Base-by-base conservation (phyloP, 2,888 invertebrate species). In the Pseudoips prasinana region DNA sequence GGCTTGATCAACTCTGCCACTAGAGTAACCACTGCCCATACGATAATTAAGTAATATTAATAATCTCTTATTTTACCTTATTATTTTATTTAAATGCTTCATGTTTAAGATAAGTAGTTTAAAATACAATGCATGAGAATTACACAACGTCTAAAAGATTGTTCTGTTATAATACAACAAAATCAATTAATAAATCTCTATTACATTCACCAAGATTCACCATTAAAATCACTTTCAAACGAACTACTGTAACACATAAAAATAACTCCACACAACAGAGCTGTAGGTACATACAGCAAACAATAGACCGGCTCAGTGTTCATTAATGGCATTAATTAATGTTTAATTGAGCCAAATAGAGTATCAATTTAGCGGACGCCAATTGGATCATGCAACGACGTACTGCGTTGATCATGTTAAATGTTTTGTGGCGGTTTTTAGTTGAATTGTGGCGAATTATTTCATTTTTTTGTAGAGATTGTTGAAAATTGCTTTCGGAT, bases 281-380 rank as follows among this genome's bases (percentile, higher is more conserved):
- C 18, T 22, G 34, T 29, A 29, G 32, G 25, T 28, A 27, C 37
- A 32, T 40, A 35, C 25, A 33, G 29, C 23, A 64, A 68, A 73
- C 73, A 67, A 69, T 73, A 69, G 67, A 71, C 63, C 74, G 72
- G 73, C 73, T 73, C 76, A 64, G 71, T 77, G 78, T 84, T 84
- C 83, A 85, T 85, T 87, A 83, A 74, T 69, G 70, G 66, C 75
- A 78, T 73, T 85, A 87, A 87, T 87, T 86, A 85, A 82, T 79
- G 80, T 71, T 82, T 83, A 87, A 86, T 87, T 85, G 86, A 82
- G 72, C 81, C 77, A 82, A 86, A 86, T 85, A 81, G 84, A 82
- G 82, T 83, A 83, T 81, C 83, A 84, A 84, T 84, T 85, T 82
- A 84, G 82, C 75, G 71, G 66, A 76, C 75, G 68, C 55, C 84